Evolutionary conservation across 2,113 vertebrate genomes (phyloP), one percentile per base, ranked within the genome.

Genomic region (Halichoeres trimaculatus): DNA sequence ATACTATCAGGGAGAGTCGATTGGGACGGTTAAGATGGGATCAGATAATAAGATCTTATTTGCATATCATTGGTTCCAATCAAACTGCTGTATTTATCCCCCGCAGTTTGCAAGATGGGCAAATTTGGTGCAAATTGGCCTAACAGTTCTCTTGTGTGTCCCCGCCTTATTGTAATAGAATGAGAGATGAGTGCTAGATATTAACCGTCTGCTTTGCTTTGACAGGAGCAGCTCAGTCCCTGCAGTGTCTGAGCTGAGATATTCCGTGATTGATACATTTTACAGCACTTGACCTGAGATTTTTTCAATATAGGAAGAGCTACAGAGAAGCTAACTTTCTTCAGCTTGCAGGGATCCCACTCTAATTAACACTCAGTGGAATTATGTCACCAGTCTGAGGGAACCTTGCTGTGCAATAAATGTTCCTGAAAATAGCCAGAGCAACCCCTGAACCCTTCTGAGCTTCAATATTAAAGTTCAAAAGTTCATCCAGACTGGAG

Each of bases 361-460:
- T 83, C 64, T 84, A 77, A 86, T 85, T 83, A 87, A 90, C 67
- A 65, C 75, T 83, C 75, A 55, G 65, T 50, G 81, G 81, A 88
- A 77, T 87, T 80, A 85, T 78, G 19, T 10, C 45, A 48, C 10
- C 55, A 78, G 61, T 64, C 71, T 47, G 68, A 38, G 36, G 56
- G 63, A 76, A 73, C 74, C 63, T 26, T 51, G 70, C 76, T 65
- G 69, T 61, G 79, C 83, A 84, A 58, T 35, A 83, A 74, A 88
- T 26, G 59, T 40, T 68, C 56, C 22, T 59, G 34, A 75, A 73
- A 24, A 60, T 34, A 23, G 7, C 17, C 8, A 40, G 52, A 50
- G 40, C 20, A 17, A 70, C 35, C 53, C 61, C 3, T 3, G 8
- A 16, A 69, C 19, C 10, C 26, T 53, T 16, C 11, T 52, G 30